Evolutionary conservation across 2,888 invertebrate genomes (phyloP).

Genomic region (Sepioteuthis lessoniana): DNA sequence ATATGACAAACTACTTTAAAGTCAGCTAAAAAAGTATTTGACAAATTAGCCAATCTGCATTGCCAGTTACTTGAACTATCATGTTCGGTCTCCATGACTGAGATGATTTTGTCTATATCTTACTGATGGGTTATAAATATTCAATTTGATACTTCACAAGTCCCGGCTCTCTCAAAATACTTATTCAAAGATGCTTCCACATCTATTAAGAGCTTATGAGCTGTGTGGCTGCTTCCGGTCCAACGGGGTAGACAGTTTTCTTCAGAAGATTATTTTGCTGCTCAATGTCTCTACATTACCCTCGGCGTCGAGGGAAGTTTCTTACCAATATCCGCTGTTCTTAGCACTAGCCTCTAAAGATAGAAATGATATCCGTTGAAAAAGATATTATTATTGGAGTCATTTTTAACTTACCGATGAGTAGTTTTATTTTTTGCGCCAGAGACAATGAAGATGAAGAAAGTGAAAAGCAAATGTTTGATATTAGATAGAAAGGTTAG

Average conservation of each 20-base stretch:
- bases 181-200: neutral
- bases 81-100: no score
- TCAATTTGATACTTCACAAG: neutral
- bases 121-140: neutral
- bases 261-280: neutral
- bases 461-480: neutral
- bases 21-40: no score
- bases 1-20: no score
- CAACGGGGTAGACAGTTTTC: neutral
- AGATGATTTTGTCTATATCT: no score
- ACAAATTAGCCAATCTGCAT: no score
- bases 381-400: neutral
- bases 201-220: neutral
- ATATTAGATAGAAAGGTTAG: neutral
- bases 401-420: neutral
- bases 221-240: no score
- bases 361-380: constrained; percentile 33
- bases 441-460: neutral
- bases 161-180: neutral
- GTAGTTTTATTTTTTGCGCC: neutral
- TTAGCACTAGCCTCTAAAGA: neutral
- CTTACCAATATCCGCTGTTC: neutral
- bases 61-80: no score
- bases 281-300: neutral
- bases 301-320: neutral